phyloP scores from a whole-genome alignment of 35 echinoderm and acorn worm species.

The Heliocidaris erythrogramma region DNA sequence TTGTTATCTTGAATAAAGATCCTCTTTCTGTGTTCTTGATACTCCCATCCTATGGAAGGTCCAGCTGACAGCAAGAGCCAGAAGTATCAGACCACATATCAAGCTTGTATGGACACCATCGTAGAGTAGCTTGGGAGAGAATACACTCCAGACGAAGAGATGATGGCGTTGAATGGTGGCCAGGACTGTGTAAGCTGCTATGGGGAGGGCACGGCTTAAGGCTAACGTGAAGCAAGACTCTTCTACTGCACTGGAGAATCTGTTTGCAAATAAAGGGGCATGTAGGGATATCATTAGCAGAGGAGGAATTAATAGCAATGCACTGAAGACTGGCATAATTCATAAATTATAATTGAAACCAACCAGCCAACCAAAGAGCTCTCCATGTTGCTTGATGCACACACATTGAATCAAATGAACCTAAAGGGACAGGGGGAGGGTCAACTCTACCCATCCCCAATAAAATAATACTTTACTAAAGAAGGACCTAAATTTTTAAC shows the following conservation, averaged over 20 bases:
- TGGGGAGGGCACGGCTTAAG: slow-evolving; percentile 74
- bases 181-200: slow-evolving; percentile 85
- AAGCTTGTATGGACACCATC: slow-evolving; percentile 63
- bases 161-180: slow-evolving; percentile 88
- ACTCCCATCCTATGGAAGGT: neutral
- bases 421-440: no score
- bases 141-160: slow-evolving; percentile 95
- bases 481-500: no score
- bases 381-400: no score
- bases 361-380: no score
- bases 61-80: neutral
- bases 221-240: slow-evolving; percentile 74
- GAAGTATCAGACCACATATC: neutral
- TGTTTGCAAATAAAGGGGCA: slow-evolving; percentile 15
- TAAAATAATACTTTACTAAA: no score
- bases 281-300: no score
- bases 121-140: slow-evolving; percentile 89
- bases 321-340: neutral
- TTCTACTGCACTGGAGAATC: slow-evolving; percentile 60
- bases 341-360: no score
- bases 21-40: neutral
- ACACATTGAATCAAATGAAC: no score
- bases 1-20: slow-evolving; percentile 23
- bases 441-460: no score
- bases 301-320: neutral